phyloP scores from a whole-genome alignment of 2,888 invertebrate genomes.

The Melipona beecheii region DNA sequence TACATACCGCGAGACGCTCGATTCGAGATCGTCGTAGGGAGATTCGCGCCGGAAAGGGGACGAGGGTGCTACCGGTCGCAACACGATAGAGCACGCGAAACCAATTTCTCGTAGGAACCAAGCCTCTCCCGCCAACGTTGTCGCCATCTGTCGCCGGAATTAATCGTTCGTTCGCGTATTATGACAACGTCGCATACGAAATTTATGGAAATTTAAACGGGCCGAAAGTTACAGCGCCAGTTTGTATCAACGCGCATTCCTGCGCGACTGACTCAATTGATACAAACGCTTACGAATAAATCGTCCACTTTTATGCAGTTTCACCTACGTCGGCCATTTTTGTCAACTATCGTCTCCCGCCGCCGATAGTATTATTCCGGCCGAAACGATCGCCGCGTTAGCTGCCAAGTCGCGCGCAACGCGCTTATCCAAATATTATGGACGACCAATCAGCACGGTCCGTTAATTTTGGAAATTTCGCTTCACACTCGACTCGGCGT shows the following conservation, averaged over 20 bases:
- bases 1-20: background rate
- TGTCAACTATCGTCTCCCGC: background rate
- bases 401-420: no score
- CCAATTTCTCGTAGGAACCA: slow-evolving; percentile 59
- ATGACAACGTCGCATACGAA: slow-evolving; percentile 41
- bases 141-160: slow-evolving; percentile 57
- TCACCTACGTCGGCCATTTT: background rate
- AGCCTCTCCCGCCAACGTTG: slow-evolving; percentile 51
- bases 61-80: slow-evolving; percentile 29
- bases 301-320: background rate
- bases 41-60: background rate
- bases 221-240: slow-evolving; percentile 23
- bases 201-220: slow-evolving; percentile 50
- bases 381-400: no score
- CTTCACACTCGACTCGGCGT: no score
- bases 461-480: no score
- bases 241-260: slow-evolving; percentile 21
- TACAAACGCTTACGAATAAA: slow-evolving; percentile 17
- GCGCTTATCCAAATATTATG: no score
- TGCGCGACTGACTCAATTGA: slow-evolving; percentile 18
- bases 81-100: slow-evolving; percentile 58
- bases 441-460: no score
- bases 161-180: slow-evolving; percentile 57
- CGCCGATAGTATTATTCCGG: no score
- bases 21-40: slow-evolving; percentile 22